These are phyloP conservation scores for Mormyrus lacerda DNA, from an alignment of 2,113 vertebrate genomes.

Conservation along the genomic window DNA sequence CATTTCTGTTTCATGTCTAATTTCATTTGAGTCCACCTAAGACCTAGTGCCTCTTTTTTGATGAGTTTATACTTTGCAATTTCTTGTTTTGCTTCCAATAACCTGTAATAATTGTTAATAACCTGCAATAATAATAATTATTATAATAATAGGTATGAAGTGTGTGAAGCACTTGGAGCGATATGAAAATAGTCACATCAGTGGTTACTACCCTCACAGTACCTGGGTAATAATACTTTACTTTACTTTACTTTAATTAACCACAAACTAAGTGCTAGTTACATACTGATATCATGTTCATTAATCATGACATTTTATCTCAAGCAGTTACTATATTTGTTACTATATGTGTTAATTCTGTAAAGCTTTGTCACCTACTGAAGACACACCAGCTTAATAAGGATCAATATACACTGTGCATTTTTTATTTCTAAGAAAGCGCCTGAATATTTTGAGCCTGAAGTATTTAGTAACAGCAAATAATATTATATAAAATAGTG, in stretches of 20 bases:
- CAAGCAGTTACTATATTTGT: background rate
- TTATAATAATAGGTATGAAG: background rate
- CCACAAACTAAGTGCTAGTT: background rate
- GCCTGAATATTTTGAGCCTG: background rate
- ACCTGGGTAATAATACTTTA: background rate
- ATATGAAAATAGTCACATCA: background rate
- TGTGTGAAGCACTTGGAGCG: background rate
- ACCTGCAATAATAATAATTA: no score
- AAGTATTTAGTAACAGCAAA: background rate
- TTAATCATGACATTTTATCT: background rate
- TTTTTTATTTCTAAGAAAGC: background rate
- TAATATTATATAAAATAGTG: background rate
- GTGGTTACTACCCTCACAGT: background rate
- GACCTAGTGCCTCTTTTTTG: background rate
- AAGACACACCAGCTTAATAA: background rate
- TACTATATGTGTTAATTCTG: background rate
- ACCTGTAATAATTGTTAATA: background rate
- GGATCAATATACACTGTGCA: background rate
- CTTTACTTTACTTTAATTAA: background rate
- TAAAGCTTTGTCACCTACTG: background rate
- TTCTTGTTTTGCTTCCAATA: background rate
- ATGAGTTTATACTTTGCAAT: background rate
- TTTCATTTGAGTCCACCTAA: background rate
- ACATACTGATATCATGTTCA: background rate
- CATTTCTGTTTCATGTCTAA: background rate